Conservation (phyloP, 2,888 invertebrate genomes). For the Cephus runcator region DNA sequence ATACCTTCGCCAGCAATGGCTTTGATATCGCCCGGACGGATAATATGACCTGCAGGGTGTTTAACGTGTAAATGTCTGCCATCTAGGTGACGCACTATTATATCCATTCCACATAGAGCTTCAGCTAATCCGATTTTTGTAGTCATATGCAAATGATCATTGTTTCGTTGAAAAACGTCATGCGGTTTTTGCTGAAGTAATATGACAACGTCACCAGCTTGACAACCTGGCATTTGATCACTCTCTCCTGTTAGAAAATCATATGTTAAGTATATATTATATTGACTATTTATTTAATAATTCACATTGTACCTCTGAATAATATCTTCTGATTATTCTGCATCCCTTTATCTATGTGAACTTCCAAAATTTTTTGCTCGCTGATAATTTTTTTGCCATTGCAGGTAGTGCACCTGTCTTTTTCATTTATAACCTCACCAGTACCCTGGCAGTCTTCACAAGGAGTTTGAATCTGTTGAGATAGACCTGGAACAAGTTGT, state of each 20-base stretch:
- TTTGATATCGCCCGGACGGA: constrained; percentile 84
- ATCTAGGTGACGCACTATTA: constrained; percentile 89
- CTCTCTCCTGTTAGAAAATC: constrained; percentile 73
- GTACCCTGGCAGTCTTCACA: constrained; percentile 75
- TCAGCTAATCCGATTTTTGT: constrained; percentile 85
- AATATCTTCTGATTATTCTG: constrained; percentile 85
- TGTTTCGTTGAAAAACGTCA: constrained; percentile 80
- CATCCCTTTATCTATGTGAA: constrained; percentile 92
- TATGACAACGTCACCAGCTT: constrained; percentile 90
- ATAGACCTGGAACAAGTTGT: constrained; percentile 75
- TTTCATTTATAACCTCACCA: constrained; percentile 82
- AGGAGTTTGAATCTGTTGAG: constrained; percentile 72
- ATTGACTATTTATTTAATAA: too few species aligned
- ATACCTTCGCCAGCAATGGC: constrained; percentile 89
- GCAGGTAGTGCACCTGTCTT: constrained; percentile 85
- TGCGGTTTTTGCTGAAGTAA: constrained; percentile 85
- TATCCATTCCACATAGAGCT: constrained; percentile 89
- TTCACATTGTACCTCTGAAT: constrained; percentile 70
- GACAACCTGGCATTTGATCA: constrained; percentile 87
- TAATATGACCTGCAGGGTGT: constrained; percentile 82
- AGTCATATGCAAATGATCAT: constrained; percentile 79
- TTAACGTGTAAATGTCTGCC: constrained; percentile 84
- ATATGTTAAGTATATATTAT: background rate
- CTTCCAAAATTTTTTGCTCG: constrained; percentile 86
- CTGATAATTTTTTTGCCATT: constrained; percentile 85